Base-by-base conservation (phyloP, 2,888 invertebrate genomes). In the Drosophila quinaria region DNA sequence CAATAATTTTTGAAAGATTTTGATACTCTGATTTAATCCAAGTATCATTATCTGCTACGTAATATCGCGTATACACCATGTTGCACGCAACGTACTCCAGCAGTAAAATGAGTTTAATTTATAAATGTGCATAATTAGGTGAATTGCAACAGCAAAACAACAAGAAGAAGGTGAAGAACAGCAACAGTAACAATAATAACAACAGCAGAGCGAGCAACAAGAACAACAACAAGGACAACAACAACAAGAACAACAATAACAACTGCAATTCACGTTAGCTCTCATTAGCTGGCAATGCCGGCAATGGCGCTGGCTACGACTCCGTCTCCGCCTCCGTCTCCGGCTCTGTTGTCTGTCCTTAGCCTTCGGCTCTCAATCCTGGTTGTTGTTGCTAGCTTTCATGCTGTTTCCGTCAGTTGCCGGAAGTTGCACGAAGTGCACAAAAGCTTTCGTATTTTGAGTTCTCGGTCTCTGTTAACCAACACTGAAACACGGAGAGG, bases 361-460 rank as follows among this genome's bases (percentile, higher is more conserved):
- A 8, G 78, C 33, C 44, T 46, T 56, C 39, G 51, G 60, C 52
- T 68, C 13, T 42, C 8, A 52, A 41, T 29, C 29, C 39, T 56
- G 37, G n/a, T 15, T 54, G 55, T n/a, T 46, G 55, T 61, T 58
- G 66, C 46, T 62, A 58, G 61, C 54, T 46, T 73, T 54, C 52
- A 61, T 63, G 58, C 64, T 71, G 79, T 74, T 71, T 77, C 72
- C 78, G 78, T 42, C 55, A 66, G 67, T 83, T 76, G 66, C 78
- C 85, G 80, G 85, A 81, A 70, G 81, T 81, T 65, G 67, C 70
- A 84, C 81, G 70, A 78, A 58, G 62, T 70, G 76, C 80, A 80
- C 63, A 75, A 75, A 81, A 87, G 90, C 90, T 87, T 77, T 78
- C 70, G 70, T 59, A 55, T 52, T n/a, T 59, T 44, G 22, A 65